A percentile compares a stretch with the other conserved stretches of the same genome.
Conservation (phyloP, 2,888 invertebrate genomes). For the Leptogaster cylindrica region DNA sequence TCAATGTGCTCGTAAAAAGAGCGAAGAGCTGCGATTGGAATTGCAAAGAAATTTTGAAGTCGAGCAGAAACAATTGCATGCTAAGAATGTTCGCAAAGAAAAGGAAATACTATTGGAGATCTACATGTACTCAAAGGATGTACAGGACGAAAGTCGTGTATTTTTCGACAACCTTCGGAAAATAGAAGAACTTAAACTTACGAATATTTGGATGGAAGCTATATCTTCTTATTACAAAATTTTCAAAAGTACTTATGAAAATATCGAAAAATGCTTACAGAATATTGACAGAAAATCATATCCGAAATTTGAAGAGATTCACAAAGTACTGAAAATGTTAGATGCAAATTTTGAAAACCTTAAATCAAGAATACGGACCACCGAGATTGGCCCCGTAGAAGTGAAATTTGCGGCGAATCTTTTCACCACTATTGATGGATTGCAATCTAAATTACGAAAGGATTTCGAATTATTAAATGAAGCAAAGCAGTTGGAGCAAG, state of each 20-base stretch:
- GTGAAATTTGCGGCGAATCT: constrained; percentile 66
- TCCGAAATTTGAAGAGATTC: constrained; percentile 55
- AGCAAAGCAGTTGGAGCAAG: neutral
- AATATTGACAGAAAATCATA: constrained; percentile 60
- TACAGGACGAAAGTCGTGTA: constrained; percentile 51
- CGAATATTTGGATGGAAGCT: constrained; percentile 62
- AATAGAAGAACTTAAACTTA: constrained; percentile 53
- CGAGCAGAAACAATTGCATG: constrained; percentile 43
- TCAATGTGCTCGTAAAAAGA: constrained; percentile 45
- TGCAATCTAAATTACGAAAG: neutral
- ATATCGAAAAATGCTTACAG: constrained; percentile 63
- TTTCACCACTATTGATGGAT: constrained; percentile 61
- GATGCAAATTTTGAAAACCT: constrained; percentile 55
- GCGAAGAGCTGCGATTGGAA: constrained; percentile 42
- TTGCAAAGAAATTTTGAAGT: neutral
- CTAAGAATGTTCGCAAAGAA: constrained; percentile 50
- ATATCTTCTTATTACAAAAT: constrained; percentile 67
- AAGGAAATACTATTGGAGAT: constrained; percentile 52
- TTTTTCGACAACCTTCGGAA: constrained; percentile 51
- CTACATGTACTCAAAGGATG: constrained; percentile 51
- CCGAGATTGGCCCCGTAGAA: constrained; percentile 63
- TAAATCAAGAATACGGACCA: constrained; percentile 56
- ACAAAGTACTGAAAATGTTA: constrained; percentile 59
- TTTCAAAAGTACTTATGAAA: constrained; percentile 66
- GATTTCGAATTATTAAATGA: too few relatives aligned